A percentile compares a stretch with the other conserved stretches of the same genome.
Conservation (phyloP, 2,888 invertebrate species). For the Copidosoma aretas region DNA sequence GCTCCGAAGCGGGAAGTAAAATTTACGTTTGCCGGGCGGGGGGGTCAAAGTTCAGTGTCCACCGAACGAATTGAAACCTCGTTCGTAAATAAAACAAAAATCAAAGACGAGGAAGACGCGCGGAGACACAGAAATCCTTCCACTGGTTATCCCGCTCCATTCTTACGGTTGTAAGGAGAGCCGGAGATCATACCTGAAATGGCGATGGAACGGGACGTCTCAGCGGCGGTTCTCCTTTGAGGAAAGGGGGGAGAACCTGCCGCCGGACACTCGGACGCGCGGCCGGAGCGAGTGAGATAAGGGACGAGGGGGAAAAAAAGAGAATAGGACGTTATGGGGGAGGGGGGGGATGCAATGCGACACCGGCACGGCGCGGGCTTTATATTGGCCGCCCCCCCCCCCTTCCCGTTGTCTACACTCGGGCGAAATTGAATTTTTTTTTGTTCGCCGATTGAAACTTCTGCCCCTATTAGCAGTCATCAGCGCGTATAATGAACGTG, state of each 20-base stretch:
- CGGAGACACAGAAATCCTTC: not conserved
- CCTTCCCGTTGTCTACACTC: not conserved
- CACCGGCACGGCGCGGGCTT: constrained; percentile 25
- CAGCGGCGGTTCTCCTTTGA: constrained; percentile 18
- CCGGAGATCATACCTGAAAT: constrained; percentile 1
- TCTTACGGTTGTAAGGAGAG: constrained; percentile 3
- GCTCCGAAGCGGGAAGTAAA: no score
- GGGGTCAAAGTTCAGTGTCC: no score
- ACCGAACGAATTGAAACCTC: no score
- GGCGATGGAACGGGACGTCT: constrained; percentile 1
- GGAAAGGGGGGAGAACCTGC: constrained; percentile 2
- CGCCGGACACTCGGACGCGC: not conserved
- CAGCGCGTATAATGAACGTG: not conserved
- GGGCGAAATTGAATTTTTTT: constrained; percentile 12
- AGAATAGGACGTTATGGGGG: constrained; percentile 7
- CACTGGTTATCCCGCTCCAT: not conserved
- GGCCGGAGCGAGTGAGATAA: not conserved
- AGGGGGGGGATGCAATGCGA: constrained; percentile 28
- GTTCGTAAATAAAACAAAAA: no score
- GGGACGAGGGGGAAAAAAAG: not conserved
- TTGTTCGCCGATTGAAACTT: not conserved
- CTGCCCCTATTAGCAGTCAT: constrained; percentile 1
- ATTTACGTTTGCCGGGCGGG: no score
- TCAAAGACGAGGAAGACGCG: not conserved
- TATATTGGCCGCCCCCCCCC: constrained; percentile 20